These are phyloP conservation scores for Cololabis saira DNA, from an alignment of 2,113 vertebrate genomes.

Conservation along the genomic window DNA sequence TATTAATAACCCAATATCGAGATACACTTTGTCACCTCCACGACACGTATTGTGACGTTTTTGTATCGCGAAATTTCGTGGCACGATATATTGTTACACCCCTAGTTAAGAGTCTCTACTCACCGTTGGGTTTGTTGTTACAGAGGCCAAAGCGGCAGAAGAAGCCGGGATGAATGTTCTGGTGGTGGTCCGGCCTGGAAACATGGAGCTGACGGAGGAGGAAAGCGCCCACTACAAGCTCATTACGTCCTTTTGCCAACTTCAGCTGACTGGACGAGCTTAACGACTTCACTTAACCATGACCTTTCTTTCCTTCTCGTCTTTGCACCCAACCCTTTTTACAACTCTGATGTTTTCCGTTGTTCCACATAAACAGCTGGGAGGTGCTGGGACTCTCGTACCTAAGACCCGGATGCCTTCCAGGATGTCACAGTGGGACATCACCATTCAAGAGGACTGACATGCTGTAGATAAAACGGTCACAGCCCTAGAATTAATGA, in stretches of 20 bases:
- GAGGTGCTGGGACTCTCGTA: neutral
- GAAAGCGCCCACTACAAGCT: constrained; percentile 88
- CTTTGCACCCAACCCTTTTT: constrained; percentile 10
- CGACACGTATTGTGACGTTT: no score
- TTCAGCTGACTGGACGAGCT: constrained; percentile 80
- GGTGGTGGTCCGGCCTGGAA: constrained; percentile 91
- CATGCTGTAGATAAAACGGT: constrained; percentile 13
- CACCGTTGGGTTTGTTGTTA: constrained; percentile 8
- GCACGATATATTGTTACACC: no score
- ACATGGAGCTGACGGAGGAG: constrained; percentile 92
- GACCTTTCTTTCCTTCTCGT: constrained; percentile 7
- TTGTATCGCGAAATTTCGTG: no score
- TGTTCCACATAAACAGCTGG: constrained; percentile 8
- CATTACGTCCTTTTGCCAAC: constrained; percentile 89
- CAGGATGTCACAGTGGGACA: neutral
- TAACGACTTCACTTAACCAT: constrained; percentile 71
- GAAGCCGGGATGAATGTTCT: constrained; percentile 89
- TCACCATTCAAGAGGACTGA: constrained; percentile 1
- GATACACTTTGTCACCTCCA: no score
- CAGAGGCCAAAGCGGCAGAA: constrained; percentile 93
- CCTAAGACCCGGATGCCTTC: neutral
- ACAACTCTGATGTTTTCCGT: constrained; percentile 19
- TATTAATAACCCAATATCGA: no score
- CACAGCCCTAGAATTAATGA: neutral
- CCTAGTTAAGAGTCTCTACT: neutral